Evolutionary conservation across 2,797 vertebrate species (phyloP).

Genomic region (Graptemys geographica): DNA sequence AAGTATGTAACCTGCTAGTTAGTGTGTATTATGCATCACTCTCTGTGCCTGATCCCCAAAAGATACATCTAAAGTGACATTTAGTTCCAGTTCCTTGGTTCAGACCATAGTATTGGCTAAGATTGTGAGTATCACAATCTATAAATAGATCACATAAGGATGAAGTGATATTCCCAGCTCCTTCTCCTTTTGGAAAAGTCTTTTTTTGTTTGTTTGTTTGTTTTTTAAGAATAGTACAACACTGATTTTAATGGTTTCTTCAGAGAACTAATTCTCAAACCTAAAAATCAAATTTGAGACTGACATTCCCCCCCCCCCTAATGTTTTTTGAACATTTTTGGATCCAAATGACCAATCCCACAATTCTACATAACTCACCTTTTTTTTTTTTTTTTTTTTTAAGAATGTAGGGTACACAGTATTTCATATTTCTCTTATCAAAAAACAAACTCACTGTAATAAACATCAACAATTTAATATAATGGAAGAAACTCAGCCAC

Average conservation of each 20-base stretch:
- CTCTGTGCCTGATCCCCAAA: fast-evolving
- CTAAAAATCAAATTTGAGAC: background rate
- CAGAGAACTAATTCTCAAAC: background rate
- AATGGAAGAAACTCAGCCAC: background rate
- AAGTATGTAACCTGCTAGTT: fast-evolving
- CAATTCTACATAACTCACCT: too few species aligned
- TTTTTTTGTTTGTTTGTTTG: too few species aligned
- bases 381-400: too few species aligned
- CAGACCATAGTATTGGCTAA: fast-evolving
- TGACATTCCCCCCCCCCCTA: background rate
- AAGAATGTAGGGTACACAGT: too few species aligned
- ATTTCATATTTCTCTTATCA: too few species aligned
- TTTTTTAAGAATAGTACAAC: background rate
- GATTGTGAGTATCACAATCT: background rate
- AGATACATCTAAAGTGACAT: background rate
- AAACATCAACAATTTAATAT: background rate
- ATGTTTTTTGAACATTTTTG: background rate
- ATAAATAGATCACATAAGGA: background rate
- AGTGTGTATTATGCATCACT: background rate
- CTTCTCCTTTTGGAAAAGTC: background rate
- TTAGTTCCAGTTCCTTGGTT: background rate
- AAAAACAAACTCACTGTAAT: background rate
- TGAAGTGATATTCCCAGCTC: background rate
- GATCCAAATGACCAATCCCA: background rate
- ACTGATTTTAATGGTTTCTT: background rate